These are phyloP conservation scores for Heliconius charithonia DNA, from an alignment of 2,888 invertebrate species.

Conservation along the genomic window DNA sequence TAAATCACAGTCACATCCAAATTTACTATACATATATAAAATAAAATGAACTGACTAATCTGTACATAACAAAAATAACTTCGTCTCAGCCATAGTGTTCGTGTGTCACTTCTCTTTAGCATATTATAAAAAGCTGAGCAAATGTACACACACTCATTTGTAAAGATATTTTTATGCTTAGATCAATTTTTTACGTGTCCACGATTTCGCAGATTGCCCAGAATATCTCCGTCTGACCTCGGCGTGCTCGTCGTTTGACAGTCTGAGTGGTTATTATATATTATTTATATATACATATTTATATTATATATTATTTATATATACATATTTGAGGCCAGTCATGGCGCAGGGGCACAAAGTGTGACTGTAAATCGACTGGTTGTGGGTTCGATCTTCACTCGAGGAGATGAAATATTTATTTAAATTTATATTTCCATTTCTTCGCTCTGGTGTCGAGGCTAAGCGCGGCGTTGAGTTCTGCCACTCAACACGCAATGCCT, in stretches of 20 bases:
- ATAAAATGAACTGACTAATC: neutral
- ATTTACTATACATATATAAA: neutral
- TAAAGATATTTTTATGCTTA: constrained; percentile 29
- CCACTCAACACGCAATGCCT: too few species aligned
- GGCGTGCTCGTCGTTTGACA: constrained; percentile 33
- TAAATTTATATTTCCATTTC: too few species aligned
- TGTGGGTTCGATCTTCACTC: too few species aligned
- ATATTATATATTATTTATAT: too few species aligned
- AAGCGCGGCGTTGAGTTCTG: too few species aligned
- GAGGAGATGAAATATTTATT: too few species aligned
- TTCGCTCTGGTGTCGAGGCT: too few species aligned
- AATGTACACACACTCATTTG: constrained; percentile 16
- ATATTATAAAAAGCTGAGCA: constrained; percentile 15
- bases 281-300: too few species aligned
- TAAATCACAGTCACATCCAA: neutral
- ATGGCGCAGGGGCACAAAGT: too few species aligned
- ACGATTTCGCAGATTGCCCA: constrained; percentile 36
- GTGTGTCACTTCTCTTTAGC: constrained; percentile 23
- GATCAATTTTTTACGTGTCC: constrained; percentile 38
- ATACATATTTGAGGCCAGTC: too few species aligned
- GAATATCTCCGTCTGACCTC: constrained; percentile 38
- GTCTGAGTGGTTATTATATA: neutral
- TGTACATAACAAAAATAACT: constrained; percentile 15
- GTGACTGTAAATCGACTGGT: too few species aligned
- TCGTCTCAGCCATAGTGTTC: constrained; percentile 1